Percentiles rank a stretch among this genome's conserved stretches.
Evolutionary conservation across 1,140 invertebrate genomes (phyloP).

Genomic region (Conopomorpha cramerella): DNA sequence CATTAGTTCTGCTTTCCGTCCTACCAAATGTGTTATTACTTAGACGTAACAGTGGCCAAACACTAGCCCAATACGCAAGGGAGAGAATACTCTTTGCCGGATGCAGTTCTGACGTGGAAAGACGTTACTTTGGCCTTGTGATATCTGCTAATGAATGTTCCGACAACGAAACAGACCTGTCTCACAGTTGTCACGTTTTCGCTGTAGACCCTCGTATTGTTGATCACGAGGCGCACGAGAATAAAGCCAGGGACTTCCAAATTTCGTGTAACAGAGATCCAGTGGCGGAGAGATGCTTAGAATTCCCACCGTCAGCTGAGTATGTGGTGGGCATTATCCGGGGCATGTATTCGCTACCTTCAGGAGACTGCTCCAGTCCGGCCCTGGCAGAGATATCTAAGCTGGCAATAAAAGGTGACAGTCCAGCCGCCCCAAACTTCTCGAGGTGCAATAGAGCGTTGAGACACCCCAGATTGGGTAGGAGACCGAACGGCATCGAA

Average conservation of each 20-base stretch:
- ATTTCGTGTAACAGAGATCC: constrained; percentile 76
- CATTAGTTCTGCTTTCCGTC: constrained; percentile 84
- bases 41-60: constrained; percentile 67
- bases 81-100: constrained; percentile 88
- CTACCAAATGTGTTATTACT: constrained; percentile 78
- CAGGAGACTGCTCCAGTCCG: constrained; percentile 42
- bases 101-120: constrained; percentile 86
- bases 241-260: constrained; percentile 77
- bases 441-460: constrained; percentile 33
- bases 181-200: constrained; percentile 94
- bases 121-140: constrained; percentile 89
- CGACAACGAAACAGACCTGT: constrained; percentile 49
- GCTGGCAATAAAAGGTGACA: constrained; percentile 37
- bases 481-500: constrained; percentile 23
- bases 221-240: constrained; percentile 78
- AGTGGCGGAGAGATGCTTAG: constrained; percentile 73
- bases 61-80: constrained; percentile 74
- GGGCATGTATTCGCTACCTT: constrained; percentile 67
- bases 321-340: constrained; percentile 78
- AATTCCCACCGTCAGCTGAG: constrained; percentile 89
- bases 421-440: constrained; percentile 35
- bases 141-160: constrained; percentile 65
- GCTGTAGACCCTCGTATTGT: constrained; percentile 85
- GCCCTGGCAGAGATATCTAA: constrained; percentile 46
- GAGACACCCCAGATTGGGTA: constrained; percentile 20